Evolutionary conservation across 1,140 invertebrate species (phyloP).

Genomic region (Papilio polytes): DNA sequence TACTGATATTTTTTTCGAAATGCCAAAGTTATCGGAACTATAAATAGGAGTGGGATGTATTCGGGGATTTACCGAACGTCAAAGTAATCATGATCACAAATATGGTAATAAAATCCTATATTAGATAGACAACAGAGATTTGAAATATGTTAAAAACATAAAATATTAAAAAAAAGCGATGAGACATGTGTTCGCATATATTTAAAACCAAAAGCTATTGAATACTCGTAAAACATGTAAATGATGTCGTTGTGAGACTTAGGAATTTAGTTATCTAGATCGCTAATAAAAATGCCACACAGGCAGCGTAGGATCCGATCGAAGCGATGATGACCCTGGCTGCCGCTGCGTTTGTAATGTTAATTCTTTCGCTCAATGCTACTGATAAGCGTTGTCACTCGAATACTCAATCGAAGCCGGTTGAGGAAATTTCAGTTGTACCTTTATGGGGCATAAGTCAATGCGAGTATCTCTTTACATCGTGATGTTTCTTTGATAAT

Average conservation of each 20-base stretch:
- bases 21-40: not conserved
- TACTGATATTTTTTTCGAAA: not conserved
- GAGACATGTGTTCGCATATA: not conserved
- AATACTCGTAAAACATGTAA: not conserved
- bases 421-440: conserved; percentile 42
- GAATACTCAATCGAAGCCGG: conserved; percentile 62
- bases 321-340: conserved; percentile 72
- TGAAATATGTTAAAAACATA: not conserved
- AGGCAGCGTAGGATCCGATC: conserved; percentile 45
- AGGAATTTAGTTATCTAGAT: conserved; percentile 37
- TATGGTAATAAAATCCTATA: too few relatives aligned
- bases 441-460: conserved; percentile 11
- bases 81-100: too few relatives aligned
- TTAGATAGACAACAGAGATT: too few relatives aligned
- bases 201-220: not conserved
- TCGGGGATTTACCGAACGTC: not conserved
- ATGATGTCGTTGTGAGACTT: conserved; percentile 19
- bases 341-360: conserved; percentile 75
- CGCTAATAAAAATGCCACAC: conserved; percentile 48
- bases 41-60: not conserved
- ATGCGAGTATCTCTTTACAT: not conserved
- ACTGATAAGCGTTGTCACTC: conserved; percentile 56
- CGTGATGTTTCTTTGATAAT: conserved; percentile 1
- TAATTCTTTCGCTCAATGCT: conserved; percentile 70
- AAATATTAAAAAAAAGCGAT: not conserved